Evolutionary conservation across 1,140 invertebrate species (phyloP).

Genomic region (Potamilus streckersoni): DNA sequence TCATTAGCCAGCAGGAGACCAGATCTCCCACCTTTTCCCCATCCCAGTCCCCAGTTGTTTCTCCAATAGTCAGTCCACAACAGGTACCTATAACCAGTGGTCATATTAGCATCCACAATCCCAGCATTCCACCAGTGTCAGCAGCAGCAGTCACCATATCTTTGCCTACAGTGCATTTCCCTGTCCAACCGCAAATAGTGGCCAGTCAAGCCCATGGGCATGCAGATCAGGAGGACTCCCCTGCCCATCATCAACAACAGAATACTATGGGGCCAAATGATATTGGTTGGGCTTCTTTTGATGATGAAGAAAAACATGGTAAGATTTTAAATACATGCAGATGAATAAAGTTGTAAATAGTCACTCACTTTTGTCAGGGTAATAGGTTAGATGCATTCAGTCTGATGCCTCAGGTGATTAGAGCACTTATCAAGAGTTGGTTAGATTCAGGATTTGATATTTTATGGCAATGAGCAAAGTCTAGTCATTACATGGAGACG

Average conservation of each 20-base stretch:
- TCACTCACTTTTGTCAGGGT: too few species aligned
- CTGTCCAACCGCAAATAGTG: constrained; percentile 26
- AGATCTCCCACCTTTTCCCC: constrained; percentile 56
- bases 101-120: constrained; percentile 13
- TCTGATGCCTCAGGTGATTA: too few species aligned
- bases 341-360: not conserved
- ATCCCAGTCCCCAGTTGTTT: constrained; percentile 46
- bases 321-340: constrained; percentile 8
- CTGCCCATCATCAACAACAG: not conserved
- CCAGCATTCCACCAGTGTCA: constrained; percentile 26
- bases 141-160: constrained; percentile 12
- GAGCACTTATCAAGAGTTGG: too few species aligned
- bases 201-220: constrained; percentile 1
- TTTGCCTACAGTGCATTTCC: constrained; percentile 31
- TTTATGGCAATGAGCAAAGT: too few species aligned
- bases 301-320: constrained; percentile 65
- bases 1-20: constrained; percentile 12
- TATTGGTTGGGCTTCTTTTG: constrained; percentile 61
- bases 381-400: too few species aligned
- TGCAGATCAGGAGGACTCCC: not conserved
- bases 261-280: too few species aligned
- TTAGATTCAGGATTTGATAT: too few species aligned
- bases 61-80: constrained; percentile 31
- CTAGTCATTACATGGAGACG: too few species aligned
- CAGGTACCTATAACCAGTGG: constrained; percentile 3